Percentiles rank a stretch among this genome's conserved stretches.
Evolutionary conservation across 2,113 vertebrate species (phyloP).

Genomic region (Poeciliopsis retropinna): DNA sequence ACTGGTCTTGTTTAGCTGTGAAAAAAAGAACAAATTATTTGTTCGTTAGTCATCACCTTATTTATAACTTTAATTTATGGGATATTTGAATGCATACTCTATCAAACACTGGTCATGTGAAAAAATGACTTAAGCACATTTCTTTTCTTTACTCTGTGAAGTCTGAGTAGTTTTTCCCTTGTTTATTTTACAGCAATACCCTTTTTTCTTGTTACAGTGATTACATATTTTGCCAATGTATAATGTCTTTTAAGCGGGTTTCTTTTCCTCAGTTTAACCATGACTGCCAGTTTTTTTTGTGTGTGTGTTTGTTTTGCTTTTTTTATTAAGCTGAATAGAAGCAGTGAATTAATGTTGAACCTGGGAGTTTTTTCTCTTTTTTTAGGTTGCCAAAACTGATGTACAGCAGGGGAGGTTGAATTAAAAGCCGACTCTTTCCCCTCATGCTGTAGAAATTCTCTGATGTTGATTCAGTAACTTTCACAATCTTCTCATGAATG

Average conservation of each 20-base stretch:
- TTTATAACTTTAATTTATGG: constrained; percentile 79
- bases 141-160: constrained; percentile 59
- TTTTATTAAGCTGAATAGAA: constrained; percentile 53
- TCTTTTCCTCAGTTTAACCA: constrained; percentile 53
- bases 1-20: constrained; percentile 79
- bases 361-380: constrained; percentile 44
- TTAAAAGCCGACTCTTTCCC: constrained; percentile 35
- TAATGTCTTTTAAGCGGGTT: constrained; percentile 58
- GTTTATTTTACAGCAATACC: constrained; percentile 70
- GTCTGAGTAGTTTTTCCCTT: constrained; percentile 41
- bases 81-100: constrained; percentile 61
- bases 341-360: constrained; percentile 59
- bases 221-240: constrained; percentile 70
- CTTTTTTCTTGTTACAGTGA: constrained; percentile 53
- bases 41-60: constrained; percentile 73
- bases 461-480: constrained; percentile 44
- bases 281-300: constrained; percentile 72
- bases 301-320: constrained; percentile 60
- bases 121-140: constrained; percentile 56
- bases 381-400: constrained; percentile 70
- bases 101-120: constrained; percentile 64
- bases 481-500: constrained; percentile 45
- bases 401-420: constrained; percentile 47
- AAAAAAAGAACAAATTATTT: constrained; percentile 72
- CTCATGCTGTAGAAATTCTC: constrained; percentile 35